Percentiles rank a stretch among this genome's conserved stretches.
Conservation (phyloP, 1,140 invertebrate genomes). For the Euura lappo region DNA sequence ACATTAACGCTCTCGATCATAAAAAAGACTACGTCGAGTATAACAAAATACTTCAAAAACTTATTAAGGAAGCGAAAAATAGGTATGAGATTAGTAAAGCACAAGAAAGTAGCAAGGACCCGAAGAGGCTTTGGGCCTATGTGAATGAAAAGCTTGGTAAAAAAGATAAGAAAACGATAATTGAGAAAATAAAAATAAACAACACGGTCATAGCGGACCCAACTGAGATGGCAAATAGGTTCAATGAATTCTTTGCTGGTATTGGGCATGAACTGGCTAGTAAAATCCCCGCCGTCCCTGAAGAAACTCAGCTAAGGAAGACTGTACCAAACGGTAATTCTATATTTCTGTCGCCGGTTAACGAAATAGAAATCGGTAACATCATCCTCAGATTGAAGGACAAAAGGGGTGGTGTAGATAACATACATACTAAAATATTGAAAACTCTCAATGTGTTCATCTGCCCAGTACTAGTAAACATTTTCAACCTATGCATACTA, state of each 20-base stretch:
- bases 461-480: neutral
- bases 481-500: slow-evolving; percentile 14
- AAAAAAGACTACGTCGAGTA: no score
- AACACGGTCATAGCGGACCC: neutral
- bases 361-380: neutral
- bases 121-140: neutral
- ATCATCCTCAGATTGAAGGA: neutral
- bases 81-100: neutral
- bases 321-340: no score
- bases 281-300: no score
- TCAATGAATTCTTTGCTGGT: neutral
- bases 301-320: no score
- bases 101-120: neutral
- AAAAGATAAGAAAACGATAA: neutral
- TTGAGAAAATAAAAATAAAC: neutral
- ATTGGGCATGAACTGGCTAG: no score
- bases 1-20: no score
- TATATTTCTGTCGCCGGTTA: neutral
- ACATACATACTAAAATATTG: slow-evolving; percentile 3
- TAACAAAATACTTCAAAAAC: neutral
- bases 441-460: neutral
- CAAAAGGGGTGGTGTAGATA: slow-evolving; percentile 8
- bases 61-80: neutral
- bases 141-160: neutral
- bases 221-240: neutral